A percentile compares a stretch with the other conserved stretches of the same genome.
phyloP scores from a whole-genome alignment of 2,113 vertebrate species.

The Pelodiscus sinensis region DNA sequence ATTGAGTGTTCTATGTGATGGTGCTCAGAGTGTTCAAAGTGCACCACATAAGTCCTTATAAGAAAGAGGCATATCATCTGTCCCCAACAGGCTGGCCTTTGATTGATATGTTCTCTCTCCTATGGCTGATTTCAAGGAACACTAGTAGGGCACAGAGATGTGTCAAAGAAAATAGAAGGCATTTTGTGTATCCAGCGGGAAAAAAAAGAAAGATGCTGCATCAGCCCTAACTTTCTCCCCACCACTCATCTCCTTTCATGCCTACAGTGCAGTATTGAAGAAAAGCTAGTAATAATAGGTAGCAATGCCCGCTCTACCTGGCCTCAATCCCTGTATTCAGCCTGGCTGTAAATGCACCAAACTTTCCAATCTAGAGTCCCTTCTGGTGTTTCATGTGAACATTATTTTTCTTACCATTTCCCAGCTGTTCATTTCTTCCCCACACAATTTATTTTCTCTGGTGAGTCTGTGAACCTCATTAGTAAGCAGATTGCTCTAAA shows the following conservation, averaged over 20 bases:
- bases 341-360: not conserved
- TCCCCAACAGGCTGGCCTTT: not conserved
- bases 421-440: not conserved
- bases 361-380: fast-evolving
- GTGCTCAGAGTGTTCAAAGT: not conserved
- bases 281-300: not conserved
- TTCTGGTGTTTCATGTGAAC: fast-evolving
- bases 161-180: not conserved
- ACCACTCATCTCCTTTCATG: not conserved
- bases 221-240: not conserved
- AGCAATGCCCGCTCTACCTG: not conserved
- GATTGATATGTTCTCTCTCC: not conserved
- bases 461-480: not conserved
- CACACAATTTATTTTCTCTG: not conserved
- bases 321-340: not conserved
- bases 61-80: not conserved
- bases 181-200: not conserved
- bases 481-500: not conserved
- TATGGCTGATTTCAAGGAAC: not conserved
- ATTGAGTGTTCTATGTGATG: not conserved
- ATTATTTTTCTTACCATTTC: not conserved
- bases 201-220: not conserved
- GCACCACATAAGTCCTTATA: not conserved
- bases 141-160: fast-evolving
- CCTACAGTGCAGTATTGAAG: not conserved